Evolutionary conservation across 2,113 vertebrate genomes (phyloP), one percentile per base, ranked within the genome.

Genomic region (Paratilapia polleni): DNA sequence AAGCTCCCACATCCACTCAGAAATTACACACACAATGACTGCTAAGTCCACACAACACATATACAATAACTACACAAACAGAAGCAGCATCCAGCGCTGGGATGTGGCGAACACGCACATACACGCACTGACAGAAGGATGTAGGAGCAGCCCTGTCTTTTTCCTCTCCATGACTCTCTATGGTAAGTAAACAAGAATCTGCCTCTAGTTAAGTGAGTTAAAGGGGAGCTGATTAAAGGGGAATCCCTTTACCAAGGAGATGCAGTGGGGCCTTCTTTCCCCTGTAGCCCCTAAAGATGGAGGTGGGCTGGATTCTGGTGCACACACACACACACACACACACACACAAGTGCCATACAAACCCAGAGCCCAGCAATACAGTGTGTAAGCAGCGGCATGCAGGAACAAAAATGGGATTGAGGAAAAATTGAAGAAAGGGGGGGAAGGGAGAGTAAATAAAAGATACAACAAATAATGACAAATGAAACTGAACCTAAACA

Each of bases 231-330:
- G 61, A 85, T 60, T 80, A 58, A 31, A 56, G 41, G 12, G 26
- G 68, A 68, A 43, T 88, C 87, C 90, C 88, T 88, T 90, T 92
- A 92, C 91, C 92, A 56, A 93, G 78, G 70, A 84, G 75, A 80
- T n/a, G 74, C 74, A 92, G 80, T 4, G 87, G 87, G 24, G 83
- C 58, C 64, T 80, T 77, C 76, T 82, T 91, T 82, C 84, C 82
- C 87, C 87, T 84, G 38, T 80, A 91, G 80, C 89, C 85, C 81
- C 90, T 90, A 58, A 94, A 80, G 80, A 92, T 85, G 62, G 90
- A 94, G 47, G 87, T 91, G 52, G 91, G 93, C 80, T 91, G 82
- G 76, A 94, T 83, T 88, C 91, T 95, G 84, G 24, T 58, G 41
- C 62, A 70, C 34, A 61, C 7, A 54, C 52, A 66, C 47, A 60